Evolutionary conservation across 2,888 invertebrate species (phyloP).

Genomic region (Liopterus haemorrhoidalis): DNA sequence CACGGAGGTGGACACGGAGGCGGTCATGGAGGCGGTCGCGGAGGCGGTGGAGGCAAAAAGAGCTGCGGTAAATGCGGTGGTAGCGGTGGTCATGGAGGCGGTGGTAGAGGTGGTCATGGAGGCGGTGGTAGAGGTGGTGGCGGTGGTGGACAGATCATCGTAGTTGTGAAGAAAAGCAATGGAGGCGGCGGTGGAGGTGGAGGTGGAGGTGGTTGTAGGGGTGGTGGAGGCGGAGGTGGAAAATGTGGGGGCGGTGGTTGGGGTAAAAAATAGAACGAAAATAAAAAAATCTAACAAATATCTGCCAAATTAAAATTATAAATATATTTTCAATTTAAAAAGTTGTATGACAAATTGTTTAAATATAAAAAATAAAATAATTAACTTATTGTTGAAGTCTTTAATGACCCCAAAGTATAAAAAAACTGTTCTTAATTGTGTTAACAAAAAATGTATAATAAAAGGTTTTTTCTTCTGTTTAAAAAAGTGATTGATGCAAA

Average conservation of each 20-base stretch:
- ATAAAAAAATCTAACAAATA: no score
- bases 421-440: no score
- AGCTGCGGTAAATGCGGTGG: conserved; percentile 5
- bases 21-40: conserved; percentile 11
- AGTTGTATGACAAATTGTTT: no score
- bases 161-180: conserved; percentile 5
- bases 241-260: conserved; percentile 7
- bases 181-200: conserved; percentile 13
- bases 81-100: conserved; percentile 12
- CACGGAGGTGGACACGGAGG: conserved; percentile 5
- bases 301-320: no score
- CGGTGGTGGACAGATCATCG: conserved; percentile 13
- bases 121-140: conserved; percentile 17
- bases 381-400: no score
- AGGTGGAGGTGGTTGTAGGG: conserved; percentile 7
- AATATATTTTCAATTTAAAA: no score
- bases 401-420: no score
- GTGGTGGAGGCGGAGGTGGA: conserved; percentile 14
- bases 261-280: neutral
- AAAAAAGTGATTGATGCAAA: no score
- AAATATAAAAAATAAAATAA: no score
- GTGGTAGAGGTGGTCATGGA: conserved; percentile 9
- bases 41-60: conserved; percentile 7
- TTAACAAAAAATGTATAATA: no score
- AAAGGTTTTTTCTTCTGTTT: no score